Conservation (phyloP, 2,888 invertebrate genomes). For the Microctonus aethiopoides region DNA sequence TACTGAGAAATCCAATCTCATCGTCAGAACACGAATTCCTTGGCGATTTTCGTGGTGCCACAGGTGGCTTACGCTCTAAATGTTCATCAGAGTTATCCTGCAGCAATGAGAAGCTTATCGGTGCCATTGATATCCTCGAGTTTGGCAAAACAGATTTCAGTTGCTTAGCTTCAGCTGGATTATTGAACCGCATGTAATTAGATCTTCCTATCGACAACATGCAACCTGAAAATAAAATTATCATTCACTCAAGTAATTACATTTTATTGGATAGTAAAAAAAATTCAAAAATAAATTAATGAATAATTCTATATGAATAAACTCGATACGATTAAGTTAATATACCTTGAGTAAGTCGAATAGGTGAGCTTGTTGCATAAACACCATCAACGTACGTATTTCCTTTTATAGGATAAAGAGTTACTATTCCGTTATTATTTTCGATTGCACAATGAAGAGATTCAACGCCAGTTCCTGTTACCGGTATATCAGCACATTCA, state of each 20-base stretch:
- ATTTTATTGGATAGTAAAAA: neutral
- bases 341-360: conserved; percentile 83
- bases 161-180: conserved; percentile 88
- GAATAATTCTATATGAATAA: neutral
- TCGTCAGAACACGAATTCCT: conserved; percentile 71
- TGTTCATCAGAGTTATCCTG: conserved; percentile 44
- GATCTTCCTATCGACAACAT: conserved; percentile 92
- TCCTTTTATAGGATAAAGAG: conserved; percentile 82
- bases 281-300: neutral
- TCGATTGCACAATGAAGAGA: conserved; percentile 89
- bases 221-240: conserved; percentile 74
- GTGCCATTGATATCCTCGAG: conserved; percentile 82
- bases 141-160: conserved; percentile 87
- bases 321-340: neutral
- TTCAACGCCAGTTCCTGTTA: conserved; percentile 88
- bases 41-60: conserved; percentile 73
- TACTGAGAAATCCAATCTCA: conserved; percentile 76
- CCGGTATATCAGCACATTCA: conserved; percentile 83
- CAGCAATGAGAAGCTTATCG: conserved; percentile 72
- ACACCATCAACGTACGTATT: conserved; percentile 81
- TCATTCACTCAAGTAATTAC: neutral
- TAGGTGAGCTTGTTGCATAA: conserved; percentile 75
- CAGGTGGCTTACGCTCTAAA: conserved; percentile 74
- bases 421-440: conserved; percentile 85
- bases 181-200: conserved; percentile 92